phyloP scores from a whole-genome alignment of 2,888 invertebrate genomes.

The Morpho helenor region DNA sequence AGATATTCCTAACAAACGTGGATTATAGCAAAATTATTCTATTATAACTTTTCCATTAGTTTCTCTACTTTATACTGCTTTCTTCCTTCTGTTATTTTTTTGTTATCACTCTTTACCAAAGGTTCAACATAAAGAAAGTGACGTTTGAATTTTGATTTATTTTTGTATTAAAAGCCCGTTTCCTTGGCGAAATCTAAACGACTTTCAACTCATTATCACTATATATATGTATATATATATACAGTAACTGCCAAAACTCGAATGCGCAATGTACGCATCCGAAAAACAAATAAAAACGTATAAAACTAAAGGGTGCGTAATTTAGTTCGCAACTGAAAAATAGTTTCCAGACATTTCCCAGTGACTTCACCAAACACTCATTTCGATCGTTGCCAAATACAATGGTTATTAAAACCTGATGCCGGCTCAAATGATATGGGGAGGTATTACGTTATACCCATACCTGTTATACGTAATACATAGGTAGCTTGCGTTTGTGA shows the following conservation, averaged over 20 bases:
- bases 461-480: slow-evolving; percentile 26
- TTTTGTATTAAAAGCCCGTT: too few relatives aligned
- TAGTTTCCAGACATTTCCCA: slow-evolving; percentile 60
- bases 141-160: too few relatives aligned
- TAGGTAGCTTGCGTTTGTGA: slow-evolving; percentile 42
- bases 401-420: slow-evolving; percentile 77
- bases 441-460: slow-evolving; percentile 44
- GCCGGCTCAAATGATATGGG: slow-evolving; percentile 57
- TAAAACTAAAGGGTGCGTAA: slow-evolving; percentile 35
- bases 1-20: too few relatives aligned
- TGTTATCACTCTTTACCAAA: too few relatives aligned
- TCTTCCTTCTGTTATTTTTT: too few relatives aligned
- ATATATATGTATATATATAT: too few relatives aligned
- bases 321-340: slow-evolving; percentile 40
- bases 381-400: slow-evolving; percentile 77
- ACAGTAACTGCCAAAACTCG: not conserved
- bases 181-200: too few relatives aligned
- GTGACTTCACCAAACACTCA: slow-evolving; percentile 61
- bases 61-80: too few relatives aligned
- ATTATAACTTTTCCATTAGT: too few relatives aligned
- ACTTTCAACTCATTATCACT: too few relatives aligned
- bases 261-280: not conserved
- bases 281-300: not conserved
- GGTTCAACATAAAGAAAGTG: too few relatives aligned
- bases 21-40: too few relatives aligned